These are phyloP conservation scores for Pelecanus crispus DNA, from an alignment of 2,113 vertebrate species.

Conservation along the genomic window DNA sequence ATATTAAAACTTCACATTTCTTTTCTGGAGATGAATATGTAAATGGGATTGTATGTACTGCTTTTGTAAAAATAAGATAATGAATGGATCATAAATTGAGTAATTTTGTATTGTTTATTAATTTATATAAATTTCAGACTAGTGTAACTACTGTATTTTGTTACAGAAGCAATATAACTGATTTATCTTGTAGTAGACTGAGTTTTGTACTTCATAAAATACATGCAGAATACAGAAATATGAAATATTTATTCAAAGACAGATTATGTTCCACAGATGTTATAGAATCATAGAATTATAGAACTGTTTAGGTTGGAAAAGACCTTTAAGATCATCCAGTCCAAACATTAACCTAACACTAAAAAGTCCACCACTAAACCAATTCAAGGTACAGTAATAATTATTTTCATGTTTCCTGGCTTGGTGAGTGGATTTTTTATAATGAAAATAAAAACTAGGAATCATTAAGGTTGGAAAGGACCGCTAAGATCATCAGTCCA, in stretches of 20 bases:
- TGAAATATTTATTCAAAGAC: background rate
- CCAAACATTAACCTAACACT: no score
- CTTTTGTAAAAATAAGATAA: background rate
- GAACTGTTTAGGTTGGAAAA: no score
- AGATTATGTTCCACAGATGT: background rate
- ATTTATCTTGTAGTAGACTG: background rate
- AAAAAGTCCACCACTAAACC: no score
- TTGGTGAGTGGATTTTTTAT: no score
- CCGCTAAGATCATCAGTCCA: no score
- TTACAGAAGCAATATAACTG: background rate
- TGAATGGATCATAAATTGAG: background rate
- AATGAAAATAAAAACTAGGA: no score
- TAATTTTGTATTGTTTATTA: background rate
- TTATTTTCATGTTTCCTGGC: no score
- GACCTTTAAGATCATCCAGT: no score
- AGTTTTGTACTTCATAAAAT: background rate
- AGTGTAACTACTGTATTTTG: background rate
- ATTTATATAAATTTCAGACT: background rate
- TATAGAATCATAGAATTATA: no score
- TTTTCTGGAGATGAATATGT: background rate
- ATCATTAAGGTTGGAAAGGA: no score
- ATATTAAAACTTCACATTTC: background rate
- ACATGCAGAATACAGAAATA: background rate
- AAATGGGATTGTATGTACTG: background rate
- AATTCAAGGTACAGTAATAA: no score